Percentiles rank a stretch among this genome's conserved stretches.
phyloP scores from a whole-genome alignment of 1,140 invertebrate genomes.

The Dufourea novaeangliae region DNA sequence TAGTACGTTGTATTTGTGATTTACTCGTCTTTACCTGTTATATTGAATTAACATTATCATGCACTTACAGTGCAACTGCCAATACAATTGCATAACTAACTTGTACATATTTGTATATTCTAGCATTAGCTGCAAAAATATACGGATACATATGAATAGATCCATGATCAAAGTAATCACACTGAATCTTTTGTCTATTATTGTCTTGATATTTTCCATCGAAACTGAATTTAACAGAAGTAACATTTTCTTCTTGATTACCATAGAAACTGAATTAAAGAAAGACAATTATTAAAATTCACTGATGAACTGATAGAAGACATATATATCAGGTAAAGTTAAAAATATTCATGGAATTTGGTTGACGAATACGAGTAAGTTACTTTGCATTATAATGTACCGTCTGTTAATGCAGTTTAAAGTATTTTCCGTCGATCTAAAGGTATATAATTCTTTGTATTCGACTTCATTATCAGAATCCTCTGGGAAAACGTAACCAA shows the following conservation, averaged over 20 bases:
- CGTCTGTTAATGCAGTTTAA: neutral
- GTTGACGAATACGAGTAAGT: neutral
- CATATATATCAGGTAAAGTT: neutral
- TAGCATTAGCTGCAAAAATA: neutral
- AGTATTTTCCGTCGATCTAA: neutral
- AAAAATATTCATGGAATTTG: neutral
- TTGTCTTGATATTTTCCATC: neutral
- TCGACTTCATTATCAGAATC: neutral
- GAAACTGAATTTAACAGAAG: neutral
- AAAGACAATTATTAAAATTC: neutral
- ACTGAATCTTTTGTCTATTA: neutral
- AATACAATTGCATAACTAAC: neutral
- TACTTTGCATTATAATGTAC: neutral
- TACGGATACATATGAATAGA: neutral
- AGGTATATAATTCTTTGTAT: neutral
- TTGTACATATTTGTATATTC: neutral
- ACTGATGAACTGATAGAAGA: neutral
- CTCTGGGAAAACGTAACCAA: conserved; percentile 26
- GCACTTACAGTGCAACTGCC: neutral
- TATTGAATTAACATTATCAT: neutral
- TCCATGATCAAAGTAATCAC: neutral
- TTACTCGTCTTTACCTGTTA: neutral
- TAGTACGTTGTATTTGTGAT: neutral
- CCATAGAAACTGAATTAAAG: neutral
- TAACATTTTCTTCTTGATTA: neutral